Evolutionary conservation across 2,113 vertebrate species (phyloP), one percentile per base, ranked within the genome.

Genomic region (Marmota monax): DNA sequence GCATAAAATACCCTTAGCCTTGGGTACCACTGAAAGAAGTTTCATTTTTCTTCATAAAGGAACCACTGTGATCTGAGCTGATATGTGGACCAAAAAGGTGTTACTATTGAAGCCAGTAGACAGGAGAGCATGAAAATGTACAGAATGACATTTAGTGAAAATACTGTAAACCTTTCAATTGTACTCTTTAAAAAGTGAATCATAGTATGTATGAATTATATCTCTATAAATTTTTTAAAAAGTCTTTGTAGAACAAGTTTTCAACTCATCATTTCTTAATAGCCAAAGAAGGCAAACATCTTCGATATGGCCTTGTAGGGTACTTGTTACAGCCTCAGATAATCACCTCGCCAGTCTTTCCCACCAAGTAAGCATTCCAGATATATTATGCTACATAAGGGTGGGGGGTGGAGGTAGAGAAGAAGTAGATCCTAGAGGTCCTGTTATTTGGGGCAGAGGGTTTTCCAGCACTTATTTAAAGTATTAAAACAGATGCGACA

Each of bases 391-490:
- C 23, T 67, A 14, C 58, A 48, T 4, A 76, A 58, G 25, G 0
- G 42, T 72, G 25, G 79, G n/a, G 22, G 22, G 51, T 48, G 20
- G 32, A 63, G 53, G 0, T 74, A 32, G 37, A 45, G 10, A 89
- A 7, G 9, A 7, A 7, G 79, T 10, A 48, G 34, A 61, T 53
- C 29, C 6, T 63, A 63, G 76, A 70, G 9, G 17, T 16, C 1
- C 63, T 73, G 13, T 14, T 88, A 56, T 72, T 32, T 91, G 73
- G 67, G 53, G 29, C 34, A 27, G 25, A 78, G 13, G 13, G 1
- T 79, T 88, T 94, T 53, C 67, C 23, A 84, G 72, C 11, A 42
- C 80, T 77, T 80, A 69, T 48, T 87, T 96, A 45, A 72, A 90
- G n/a, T 70, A 90, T 92, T 69, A 89, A 92, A 76, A 82, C 0